These are phyloP conservation scores for Gopherus evgoodei DNA, from an alignment of 2,113 vertebrate genomes.

Conservation along the genomic window DNA sequence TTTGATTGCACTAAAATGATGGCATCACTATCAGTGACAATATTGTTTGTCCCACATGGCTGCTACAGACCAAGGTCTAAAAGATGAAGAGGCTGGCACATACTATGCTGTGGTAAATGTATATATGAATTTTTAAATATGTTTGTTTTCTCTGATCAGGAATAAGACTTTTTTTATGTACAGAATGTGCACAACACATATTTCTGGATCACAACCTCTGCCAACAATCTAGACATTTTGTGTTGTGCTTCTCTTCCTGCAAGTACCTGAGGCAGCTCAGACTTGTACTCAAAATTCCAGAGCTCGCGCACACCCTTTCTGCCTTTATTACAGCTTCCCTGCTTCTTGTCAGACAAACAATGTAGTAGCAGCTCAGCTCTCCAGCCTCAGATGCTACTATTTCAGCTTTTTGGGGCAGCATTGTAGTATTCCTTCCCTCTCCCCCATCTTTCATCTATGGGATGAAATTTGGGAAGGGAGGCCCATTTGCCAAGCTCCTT, in stretches of 20 bases:
- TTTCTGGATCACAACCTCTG: background rate
- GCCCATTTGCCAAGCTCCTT: background rate
- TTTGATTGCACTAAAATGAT: background rate
- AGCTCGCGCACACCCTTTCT: accelerated
- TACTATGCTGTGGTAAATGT: background rate
- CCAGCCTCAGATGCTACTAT: background rate
- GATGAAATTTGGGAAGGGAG: background rate
- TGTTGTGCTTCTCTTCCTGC: background rate
- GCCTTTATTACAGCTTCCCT: background rate
- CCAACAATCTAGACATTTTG: background rate
- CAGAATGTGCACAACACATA: accelerated
- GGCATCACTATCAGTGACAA: accelerated
- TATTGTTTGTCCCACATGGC: background rate
- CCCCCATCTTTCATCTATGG: background rate
- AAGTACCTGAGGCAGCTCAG: background rate
- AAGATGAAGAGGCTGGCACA: accelerated
- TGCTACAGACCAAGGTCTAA: background rate
- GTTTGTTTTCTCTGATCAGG: background rate
- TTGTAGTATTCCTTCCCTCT: background rate
- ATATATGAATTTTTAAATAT: background rate
- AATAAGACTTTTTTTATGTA: background rate
- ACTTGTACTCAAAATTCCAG: background rate
- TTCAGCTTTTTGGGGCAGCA: background rate
- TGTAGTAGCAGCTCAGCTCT: background rate
- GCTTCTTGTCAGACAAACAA: background rate